Conservation (phyloP, 2,888 invertebrate genomes). For the Eristalinus sepulchralis region DNA sequence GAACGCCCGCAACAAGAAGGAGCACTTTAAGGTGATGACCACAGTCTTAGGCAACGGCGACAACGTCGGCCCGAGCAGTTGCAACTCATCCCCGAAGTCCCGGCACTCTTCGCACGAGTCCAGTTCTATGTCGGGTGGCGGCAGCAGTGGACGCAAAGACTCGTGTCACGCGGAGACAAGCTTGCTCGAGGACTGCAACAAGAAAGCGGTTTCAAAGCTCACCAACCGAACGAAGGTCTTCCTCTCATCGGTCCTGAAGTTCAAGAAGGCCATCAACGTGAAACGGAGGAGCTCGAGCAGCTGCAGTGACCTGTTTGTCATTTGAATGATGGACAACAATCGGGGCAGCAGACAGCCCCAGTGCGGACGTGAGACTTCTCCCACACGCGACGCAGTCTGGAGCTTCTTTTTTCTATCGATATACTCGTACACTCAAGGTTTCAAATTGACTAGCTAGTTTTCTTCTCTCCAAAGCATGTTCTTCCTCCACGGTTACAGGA, state of each 20-base stretch:
- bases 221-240: slow-evolving; percentile 79
- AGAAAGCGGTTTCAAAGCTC: slow-evolving; percentile 78
- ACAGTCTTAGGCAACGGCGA: slow-evolving; percentile 48
- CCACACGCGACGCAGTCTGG: slow-evolving; percentile 1
- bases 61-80: slow-evolving; percentile 68
- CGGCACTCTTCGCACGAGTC: slow-evolving; percentile 74
- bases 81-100: slow-evolving; percentile 75
- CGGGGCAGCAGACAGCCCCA: not conserved
- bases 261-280: slow-evolving; percentile 78
- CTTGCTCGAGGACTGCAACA: slow-evolving; percentile 73
- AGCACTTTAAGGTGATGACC: slow-evolving; percentile 74
- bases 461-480: not conserved
- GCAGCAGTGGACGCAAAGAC: slow-evolving; percentile 58
- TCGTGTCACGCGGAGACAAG: slow-evolving; percentile 69
- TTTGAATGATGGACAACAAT: slow-evolving; percentile 74
- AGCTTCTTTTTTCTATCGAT: slow-evolving; percentile 12
- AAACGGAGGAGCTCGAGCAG: slow-evolving; percentile 79
- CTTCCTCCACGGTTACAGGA: slow-evolving; percentile 30
- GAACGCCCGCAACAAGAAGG: slow-evolving; percentile 74
- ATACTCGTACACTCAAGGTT: slow-evolving; percentile 26
- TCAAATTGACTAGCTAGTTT: slow-evolving; percentile 11
- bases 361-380: not conserved
- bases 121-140: slow-evolving; percentile 57
- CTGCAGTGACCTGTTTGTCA: slow-evolving; percentile 80
- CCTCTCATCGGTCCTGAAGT: slow-evolving; percentile 78